Conservation (phyloP, 2,113 vertebrate genomes). For the Gallinago undulata region DNA sequence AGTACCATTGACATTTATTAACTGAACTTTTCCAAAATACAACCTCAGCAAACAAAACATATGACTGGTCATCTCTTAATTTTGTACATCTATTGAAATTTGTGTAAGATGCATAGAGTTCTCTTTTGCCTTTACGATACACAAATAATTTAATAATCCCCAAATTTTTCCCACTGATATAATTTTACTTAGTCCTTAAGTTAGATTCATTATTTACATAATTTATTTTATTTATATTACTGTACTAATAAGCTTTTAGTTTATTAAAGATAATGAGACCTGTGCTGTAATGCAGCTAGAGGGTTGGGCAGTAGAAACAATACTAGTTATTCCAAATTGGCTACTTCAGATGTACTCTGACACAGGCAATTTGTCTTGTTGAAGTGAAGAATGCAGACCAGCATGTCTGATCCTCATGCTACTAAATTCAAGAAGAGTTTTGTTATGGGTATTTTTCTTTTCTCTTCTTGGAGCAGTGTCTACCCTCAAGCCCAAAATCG, state of each 20-base stretch:
- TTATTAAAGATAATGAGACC: neutral
- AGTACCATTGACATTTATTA: neutral
- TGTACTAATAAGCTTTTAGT: neutral
- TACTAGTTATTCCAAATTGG: neutral
- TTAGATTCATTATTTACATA: neutral
- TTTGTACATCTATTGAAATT: neutral
- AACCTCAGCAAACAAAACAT: neutral
- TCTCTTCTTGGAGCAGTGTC: neutral
- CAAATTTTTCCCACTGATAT: neutral
- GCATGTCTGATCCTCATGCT: neutral
- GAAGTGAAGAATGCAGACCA: too few species aligned
- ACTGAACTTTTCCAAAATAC: neutral
- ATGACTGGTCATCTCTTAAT: neutral
- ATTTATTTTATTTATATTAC: neutral
- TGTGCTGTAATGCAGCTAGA: neutral
- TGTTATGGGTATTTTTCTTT: neutral
- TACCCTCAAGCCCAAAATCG: neutral
- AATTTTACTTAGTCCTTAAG: neutral
- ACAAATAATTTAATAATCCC: neutral
- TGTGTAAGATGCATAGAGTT: neutral
- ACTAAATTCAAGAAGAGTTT: neutral
- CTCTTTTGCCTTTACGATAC: neutral
- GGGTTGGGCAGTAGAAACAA: neutral
- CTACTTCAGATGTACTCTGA: neutral
- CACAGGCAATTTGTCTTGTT: too few species aligned